Percentiles rank a stretch among this genome's conserved stretches.
These are phyloP conservation scores for Atherinomorus stipes DNA, from an alignment of 2,113 vertebrate genomes.

Conservation along the genomic window DNA sequence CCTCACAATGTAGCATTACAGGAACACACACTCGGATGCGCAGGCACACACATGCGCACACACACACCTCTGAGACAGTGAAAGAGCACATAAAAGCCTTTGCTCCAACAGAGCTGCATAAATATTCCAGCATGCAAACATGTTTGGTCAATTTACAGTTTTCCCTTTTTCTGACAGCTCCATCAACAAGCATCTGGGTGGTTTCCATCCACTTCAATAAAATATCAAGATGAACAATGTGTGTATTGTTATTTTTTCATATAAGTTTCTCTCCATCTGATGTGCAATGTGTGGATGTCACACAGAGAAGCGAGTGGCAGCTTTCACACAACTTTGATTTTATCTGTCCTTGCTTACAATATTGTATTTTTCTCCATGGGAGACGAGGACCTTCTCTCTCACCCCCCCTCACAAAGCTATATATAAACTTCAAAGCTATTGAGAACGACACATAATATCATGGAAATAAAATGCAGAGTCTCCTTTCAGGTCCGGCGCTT, in stretches of 20 bases:
- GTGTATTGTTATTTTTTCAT: slow-evolving; percentile 3
- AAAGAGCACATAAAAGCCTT: slow-evolving; percentile 56
- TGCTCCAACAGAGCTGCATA: slow-evolving; percentile 49
- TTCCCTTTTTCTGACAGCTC: slow-evolving; percentile 66
- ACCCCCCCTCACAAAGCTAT: slow-evolving; percentile 37
- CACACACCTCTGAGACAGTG: slow-evolving; percentile 19
- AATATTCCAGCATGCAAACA: slow-evolving; percentile 74
- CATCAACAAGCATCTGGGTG: slow-evolving; percentile 65
- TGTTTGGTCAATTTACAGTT: slow-evolving; percentile 70
- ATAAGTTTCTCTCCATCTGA: slow-evolving; percentile 51
- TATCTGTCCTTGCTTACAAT: slow-evolving; percentile 24
- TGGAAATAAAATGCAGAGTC: slow-evolving; percentile 70
- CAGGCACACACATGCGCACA: not conserved
- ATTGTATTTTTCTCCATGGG: slow-evolving; percentile 33
- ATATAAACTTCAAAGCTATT: slow-evolving; percentile 71
- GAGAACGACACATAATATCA: slow-evolving; percentile 64
- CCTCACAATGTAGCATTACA: too few species aligned
- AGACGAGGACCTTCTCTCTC: slow-evolving; percentile 28
- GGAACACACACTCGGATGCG: not conserved
- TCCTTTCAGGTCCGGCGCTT: slow-evolving; percentile 41
- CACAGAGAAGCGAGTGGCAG: slow-evolving; percentile 53
- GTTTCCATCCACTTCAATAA: slow-evolving; percentile 73
- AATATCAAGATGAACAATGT: slow-evolving; percentile 60
- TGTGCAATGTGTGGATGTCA: slow-evolving; percentile 29
- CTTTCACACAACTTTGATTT: slow-evolving; percentile 67